phyloP scores from a whole-genome alignment of 1,140 invertebrate species.

The Orchesella cincta region DNA sequence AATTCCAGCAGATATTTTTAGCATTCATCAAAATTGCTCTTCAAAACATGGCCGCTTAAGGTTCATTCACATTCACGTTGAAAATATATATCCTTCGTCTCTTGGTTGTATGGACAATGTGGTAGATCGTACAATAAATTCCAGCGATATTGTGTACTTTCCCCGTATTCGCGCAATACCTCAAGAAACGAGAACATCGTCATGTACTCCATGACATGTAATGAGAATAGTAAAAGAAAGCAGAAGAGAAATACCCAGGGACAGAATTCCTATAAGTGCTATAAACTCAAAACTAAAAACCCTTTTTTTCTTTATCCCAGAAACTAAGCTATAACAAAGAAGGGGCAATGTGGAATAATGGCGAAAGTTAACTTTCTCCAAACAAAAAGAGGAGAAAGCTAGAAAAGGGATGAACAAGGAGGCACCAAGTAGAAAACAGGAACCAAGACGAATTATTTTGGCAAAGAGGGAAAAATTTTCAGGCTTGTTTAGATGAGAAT shows the following conservation, averaged over 20 bases:
- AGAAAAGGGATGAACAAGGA: background rate
- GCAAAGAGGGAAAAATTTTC: background rate
- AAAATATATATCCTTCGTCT: too few relatives aligned
- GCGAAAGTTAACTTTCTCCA: slow-evolving; percentile 39
- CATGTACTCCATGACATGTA: slow-evolving; percentile 7
- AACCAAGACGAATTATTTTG: background rate
- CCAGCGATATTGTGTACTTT: too few relatives aligned
- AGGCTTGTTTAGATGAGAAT: background rate
- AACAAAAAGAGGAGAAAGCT: background rate
- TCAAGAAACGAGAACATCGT: background rate
- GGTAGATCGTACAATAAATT: too few relatives aligned
- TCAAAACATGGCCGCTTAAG: too few relatives aligned
- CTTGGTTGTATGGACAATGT: too few relatives aligned
- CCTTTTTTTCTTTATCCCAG: background rate
- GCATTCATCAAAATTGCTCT: too few relatives aligned
- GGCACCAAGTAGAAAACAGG: background rate
- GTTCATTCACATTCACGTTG: too few relatives aligned
- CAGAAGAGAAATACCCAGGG: background rate
- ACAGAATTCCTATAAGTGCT: background rate
- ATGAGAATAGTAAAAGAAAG: background rate
- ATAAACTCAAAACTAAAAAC: slow-evolving; percentile 15
- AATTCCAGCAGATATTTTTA: too few relatives aligned
- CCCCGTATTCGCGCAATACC: too few relatives aligned
- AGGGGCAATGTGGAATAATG: slow-evolving; percentile 32
- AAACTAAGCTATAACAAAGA: background rate